phyloP scores from a whole-genome alignment of 2,113 vertebrate species.

The Pagrus major region DNA sequence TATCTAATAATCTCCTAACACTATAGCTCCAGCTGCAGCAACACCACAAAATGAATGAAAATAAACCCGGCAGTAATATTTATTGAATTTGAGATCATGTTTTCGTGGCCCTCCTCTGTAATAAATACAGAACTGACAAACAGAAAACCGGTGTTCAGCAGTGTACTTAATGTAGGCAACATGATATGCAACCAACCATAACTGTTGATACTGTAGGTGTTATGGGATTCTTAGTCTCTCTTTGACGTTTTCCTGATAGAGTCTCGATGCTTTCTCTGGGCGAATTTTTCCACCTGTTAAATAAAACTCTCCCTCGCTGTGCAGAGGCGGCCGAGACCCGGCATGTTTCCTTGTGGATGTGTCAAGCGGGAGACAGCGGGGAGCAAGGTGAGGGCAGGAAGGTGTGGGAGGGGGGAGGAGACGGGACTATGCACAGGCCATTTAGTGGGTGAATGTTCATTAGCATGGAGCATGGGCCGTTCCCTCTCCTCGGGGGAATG shows the following conservation, averaged over 20 bases:
- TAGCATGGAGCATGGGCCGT: conserved; percentile 75
- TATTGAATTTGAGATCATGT: conserved; percentile 28
- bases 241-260: conserved; percentile 65
- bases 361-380: conserved; percentile 76
- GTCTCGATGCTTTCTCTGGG: conserved; percentile 45
- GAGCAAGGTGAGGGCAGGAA: conserved; percentile 67
- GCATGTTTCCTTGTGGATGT: conserved; percentile 77
- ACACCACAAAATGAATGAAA: conserved; percentile 2
- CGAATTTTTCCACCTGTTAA: conserved; percentile 65
- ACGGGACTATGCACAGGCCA: conserved; percentile 58
- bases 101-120: conserved; percentile 24
- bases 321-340: conserved; percentile 58
- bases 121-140: conserved; percentile 47
- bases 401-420: conserved; percentile 41
- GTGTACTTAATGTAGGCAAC: conserved; percentile 59
- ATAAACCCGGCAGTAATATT: conserved; percentile 15
- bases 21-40: conserved; percentile 25
- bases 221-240: conserved; percentile 53
- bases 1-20: conserved; percentile 25
- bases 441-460: conserved; percentile 81
- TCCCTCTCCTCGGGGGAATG: conserved; percentile 57
- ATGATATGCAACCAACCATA: conserved; percentile 68
- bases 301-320: conserved; percentile 62
- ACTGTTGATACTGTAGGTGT: conserved; percentile 65
- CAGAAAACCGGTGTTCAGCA: conserved; percentile 46